phyloP scores from a whole-genome alignment of 2,113 vertebrate genomes.

The Pelobates fuscus region DNA sequence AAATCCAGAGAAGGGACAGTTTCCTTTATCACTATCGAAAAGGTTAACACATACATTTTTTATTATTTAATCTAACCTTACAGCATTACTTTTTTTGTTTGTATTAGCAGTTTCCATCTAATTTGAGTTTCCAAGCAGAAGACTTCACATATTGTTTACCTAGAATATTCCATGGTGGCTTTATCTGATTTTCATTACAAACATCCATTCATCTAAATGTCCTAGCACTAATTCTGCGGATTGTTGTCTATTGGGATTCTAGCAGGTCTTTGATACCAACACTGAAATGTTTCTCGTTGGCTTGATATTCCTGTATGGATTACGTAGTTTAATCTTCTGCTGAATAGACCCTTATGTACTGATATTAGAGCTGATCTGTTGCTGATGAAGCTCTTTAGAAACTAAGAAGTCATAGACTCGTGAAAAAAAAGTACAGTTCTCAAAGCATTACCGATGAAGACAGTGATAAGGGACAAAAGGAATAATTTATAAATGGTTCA shows the following conservation, averaged over 20 bases:
- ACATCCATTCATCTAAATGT: not conserved
- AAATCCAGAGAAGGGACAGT: too few species aligned
- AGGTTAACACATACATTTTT: too few species aligned
- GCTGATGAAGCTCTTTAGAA: conserved; percentile 3
- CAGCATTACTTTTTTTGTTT: too few species aligned
- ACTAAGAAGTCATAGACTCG: not conserved
- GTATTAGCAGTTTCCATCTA: too few species aligned
- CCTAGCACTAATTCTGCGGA: not conserved
- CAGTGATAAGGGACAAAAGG: conserved; percentile 5
- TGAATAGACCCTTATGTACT: conserved; percentile 22
- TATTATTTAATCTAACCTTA: too few species aligned
- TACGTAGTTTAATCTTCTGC: not conserved
- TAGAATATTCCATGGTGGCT: not conserved
- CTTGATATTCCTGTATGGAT: not conserved
- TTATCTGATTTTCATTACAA: conserved; percentile 18
- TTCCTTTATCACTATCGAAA: too few species aligned
- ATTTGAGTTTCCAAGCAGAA: too few species aligned
- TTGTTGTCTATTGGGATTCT: not conserved
- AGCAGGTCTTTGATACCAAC: conserved; percentile 4
- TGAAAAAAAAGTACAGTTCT: not conserved
- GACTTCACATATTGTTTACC: not conserved
- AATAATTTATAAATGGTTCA: not conserved
- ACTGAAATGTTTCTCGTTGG: not conserved
- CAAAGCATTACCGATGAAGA: conserved; percentile 1
- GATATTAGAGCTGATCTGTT: conserved; percentile 25